Conservation (phyloP, 1,140 invertebrate genomes). For the Ips nitidus region DNA sequence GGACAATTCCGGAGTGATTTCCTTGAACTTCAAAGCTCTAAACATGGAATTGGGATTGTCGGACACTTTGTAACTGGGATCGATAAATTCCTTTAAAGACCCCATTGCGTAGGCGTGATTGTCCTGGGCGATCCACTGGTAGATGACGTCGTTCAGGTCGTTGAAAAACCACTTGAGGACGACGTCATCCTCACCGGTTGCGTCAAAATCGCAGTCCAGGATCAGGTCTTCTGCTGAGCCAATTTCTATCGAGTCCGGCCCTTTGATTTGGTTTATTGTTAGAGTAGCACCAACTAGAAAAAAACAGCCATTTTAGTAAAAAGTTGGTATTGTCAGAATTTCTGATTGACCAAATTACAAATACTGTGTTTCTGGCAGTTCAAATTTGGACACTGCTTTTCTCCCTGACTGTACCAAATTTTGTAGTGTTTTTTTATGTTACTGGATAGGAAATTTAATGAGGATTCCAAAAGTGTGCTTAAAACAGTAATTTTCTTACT, state of each 20-base stretch:
- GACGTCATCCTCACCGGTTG: conserved; percentile 34
- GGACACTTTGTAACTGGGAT: conserved; percentile 38
- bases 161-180: conserved; percentile 47
- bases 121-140: conserved; percentile 43
- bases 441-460: no score
- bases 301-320: background rate
- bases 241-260: conserved; percentile 37
- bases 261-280: conserved; percentile 41
- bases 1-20: conserved; percentile 38
- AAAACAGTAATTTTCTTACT: background rate
- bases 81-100: conserved; percentile 39
- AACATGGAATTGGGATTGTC: conserved; percentile 39
- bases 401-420: no score
- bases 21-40: conserved; percentile 41
- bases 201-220: conserved; percentile 44
- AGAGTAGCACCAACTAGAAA: conserved; percentile 40
- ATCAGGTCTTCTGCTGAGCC: conserved; percentile 36
- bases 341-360: background rate
- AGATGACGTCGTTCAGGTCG: conserved; percentile 40
- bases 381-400: no score
- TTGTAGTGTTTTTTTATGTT: no score
- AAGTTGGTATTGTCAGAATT: background rate
- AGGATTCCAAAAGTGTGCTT: no score
- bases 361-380: no score
- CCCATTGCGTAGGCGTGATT: conserved; percentile 25